Evolutionary conservation across 2,797 vertebrate genomes (phyloP).

Genomic region (Scyliorhinus canicula): DNA sequence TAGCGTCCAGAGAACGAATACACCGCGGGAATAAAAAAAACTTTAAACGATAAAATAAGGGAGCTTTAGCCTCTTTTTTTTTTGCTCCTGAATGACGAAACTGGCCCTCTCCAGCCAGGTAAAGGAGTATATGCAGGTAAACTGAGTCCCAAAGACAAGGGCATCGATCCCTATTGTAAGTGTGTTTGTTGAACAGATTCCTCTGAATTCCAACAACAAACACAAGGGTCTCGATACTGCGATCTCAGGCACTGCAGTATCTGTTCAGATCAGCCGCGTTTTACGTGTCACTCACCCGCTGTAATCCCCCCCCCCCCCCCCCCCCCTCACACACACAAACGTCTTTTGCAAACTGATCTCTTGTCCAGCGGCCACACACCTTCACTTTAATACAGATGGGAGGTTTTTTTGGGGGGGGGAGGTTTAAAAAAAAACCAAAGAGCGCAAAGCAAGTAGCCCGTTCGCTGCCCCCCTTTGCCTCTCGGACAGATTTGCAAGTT

Average conservation of each 20-base stretch:
- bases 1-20: too few species aligned
- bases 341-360: not conserved
- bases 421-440: not conserved
- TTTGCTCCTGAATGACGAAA: not conserved
- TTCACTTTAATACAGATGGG: not conserved
- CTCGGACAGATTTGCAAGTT: too few species aligned
- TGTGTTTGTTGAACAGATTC: not conserved
- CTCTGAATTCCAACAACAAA: not conserved
- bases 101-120: not conserved
- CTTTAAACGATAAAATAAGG: not conserved
- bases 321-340: not conserved
- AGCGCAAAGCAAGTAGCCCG: not conserved
- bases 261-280: not conserved
- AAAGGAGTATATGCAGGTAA: not conserved
- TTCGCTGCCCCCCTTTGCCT: not conserved
- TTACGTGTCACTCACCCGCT: not conserved
- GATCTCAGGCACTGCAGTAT: not conserved
- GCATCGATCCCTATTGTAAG: not conserved
- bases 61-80: not conserved
- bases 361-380: slow-evolving; percentile 2
- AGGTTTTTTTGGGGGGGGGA: too few species aligned
- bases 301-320: not conserved
- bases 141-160: not conserved
- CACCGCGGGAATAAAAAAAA: too few species aligned
- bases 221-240: not conserved